Evolutionary conservation across 2,113 vertebrate genomes (phyloP).

Genomic region (Theristicus caerulescens): DNA sequence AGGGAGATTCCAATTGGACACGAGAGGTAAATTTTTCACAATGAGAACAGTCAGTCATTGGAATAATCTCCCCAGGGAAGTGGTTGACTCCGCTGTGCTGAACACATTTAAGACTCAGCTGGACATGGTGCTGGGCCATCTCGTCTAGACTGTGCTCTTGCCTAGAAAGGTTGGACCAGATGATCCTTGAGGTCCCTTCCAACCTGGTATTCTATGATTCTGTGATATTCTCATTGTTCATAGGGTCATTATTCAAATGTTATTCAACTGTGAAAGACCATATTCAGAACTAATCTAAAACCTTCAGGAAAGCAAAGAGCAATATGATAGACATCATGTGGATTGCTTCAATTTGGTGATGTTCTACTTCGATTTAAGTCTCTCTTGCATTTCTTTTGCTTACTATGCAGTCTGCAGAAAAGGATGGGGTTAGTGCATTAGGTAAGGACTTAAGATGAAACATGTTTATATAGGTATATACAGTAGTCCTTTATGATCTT

Average conservation of each 20-base stretch:
- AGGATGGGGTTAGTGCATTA: neutral
- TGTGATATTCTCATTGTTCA: neutral
- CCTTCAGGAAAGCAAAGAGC: neutral
- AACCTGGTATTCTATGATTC: no score
- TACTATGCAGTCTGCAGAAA: neutral
- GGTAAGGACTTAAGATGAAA: neutral
- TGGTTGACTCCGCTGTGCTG: no score
- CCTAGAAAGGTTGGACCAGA: no score
- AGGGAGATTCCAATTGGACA: no score
- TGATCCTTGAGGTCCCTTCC: no score
- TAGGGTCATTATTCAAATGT: neutral
- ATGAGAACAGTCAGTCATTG: no score
- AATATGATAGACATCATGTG: neutral
- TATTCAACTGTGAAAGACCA: neutral
- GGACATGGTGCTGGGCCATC: no score
- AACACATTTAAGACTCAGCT: no score
- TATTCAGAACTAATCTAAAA: neutral
- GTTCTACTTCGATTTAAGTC: neutral
- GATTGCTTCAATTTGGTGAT: neutral
- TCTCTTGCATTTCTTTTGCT: neutral
- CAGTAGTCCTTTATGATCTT: neutral
- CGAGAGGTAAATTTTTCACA: no score
- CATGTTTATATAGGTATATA: neutral
- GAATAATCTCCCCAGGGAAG: no score
- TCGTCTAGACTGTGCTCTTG: no score